phyloP scores from a whole-genome alignment of 2,888 invertebrate species.

The Tiphia femorata region DNA sequence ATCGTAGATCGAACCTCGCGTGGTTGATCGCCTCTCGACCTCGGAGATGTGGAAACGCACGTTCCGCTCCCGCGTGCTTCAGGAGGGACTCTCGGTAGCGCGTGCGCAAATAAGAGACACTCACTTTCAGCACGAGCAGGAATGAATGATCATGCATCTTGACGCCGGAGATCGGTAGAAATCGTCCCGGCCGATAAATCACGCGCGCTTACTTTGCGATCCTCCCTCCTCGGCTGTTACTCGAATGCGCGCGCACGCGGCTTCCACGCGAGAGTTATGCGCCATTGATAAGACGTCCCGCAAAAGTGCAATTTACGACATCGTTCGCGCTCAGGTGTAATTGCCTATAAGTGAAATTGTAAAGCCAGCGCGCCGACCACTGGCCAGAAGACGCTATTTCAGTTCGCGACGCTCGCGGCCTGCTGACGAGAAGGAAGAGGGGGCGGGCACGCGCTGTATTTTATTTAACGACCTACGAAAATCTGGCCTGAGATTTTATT shows the following conservation, averaged over 20 bases:
- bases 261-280: conserved; percentile 38
- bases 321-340: conserved; percentile 35
- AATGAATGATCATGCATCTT: conserved; percentile 27
- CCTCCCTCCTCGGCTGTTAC: too few species aligned
- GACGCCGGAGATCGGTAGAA: conserved; percentile 39
- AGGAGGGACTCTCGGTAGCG: conserved; percentile 1
- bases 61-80: not conserved
- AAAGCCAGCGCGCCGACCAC: conserved; percentile 11
- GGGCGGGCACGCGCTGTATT: not conserved
- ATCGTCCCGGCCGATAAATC: conserved; percentile 43
- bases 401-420: not conserved
- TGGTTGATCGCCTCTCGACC: too few species aligned
- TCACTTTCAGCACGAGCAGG: conserved; percentile 13
- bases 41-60: too few species aligned
- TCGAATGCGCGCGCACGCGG: too few species aligned
- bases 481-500: not conserved
- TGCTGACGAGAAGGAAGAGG: too few species aligned
- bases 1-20: too few species aligned
- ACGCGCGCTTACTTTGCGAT: too few species aligned
- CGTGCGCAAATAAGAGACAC: conserved; percentile 13
- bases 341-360: conserved; percentile 39
- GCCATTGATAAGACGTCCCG: conserved; percentile 43
- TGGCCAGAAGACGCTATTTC: too few species aligned
- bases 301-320: conserved; percentile 44
- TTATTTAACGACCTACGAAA: not conserved